phyloP scores from a whole-genome alignment of 2,797 vertebrate species.

The Alauda arvensis region DNA sequence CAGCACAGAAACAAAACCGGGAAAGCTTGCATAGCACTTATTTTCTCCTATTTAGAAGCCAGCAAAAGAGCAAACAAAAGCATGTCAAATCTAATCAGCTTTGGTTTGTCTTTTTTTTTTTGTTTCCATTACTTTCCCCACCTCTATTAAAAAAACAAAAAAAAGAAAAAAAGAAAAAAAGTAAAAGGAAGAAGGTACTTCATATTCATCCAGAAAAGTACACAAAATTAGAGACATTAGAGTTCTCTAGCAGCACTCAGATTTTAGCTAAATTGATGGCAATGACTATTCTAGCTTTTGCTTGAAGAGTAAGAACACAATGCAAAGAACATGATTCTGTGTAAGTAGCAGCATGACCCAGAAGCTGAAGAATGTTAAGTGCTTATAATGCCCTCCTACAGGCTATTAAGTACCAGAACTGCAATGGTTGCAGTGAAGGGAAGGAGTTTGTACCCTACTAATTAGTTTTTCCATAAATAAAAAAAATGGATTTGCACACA shows the following conservation, averaged over 20 bases:
- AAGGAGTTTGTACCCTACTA: not conserved
- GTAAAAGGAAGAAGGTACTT: not conserved
- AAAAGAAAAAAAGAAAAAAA: too few species aligned
- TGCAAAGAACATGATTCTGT: not conserved
- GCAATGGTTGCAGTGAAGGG: not conserved
- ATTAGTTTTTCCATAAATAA: not conserved
- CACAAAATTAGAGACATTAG: not conserved
- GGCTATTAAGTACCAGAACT: not conserved
- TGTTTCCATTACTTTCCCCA: not conserved
- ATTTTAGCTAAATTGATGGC: not conserved
- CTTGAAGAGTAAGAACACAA: not conserved
- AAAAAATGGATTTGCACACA: not conserved
- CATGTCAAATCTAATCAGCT: not conserved
- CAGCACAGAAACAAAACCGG: not conserved
- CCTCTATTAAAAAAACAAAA: fast-evolving
- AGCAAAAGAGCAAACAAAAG: not conserved
- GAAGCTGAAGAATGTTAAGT: not conserved
- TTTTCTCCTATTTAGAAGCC: not conserved
- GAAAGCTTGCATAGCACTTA: not conserved
- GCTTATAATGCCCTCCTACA: not conserved
- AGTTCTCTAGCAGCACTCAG: not conserved
- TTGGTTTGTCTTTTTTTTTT: not conserved
- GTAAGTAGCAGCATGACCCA: not conserved
- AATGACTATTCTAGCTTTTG: not conserved
- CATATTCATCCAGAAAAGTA: not conserved